These are phyloP conservation scores for Corythaixoides concolor DNA, from an alignment of 2,113 vertebrate species.

Conservation along the genomic window DNA sequence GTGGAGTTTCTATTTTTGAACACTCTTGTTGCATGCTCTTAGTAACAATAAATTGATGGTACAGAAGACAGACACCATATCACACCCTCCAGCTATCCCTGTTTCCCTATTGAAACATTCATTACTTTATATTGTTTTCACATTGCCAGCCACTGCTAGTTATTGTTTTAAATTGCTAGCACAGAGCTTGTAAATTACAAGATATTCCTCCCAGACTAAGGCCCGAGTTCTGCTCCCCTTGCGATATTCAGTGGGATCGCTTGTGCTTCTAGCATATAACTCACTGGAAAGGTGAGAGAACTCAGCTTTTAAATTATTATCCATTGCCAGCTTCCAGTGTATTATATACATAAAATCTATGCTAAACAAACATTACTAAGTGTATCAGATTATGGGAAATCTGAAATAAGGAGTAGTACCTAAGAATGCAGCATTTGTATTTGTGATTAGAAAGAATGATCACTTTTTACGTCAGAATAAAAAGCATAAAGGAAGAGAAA, in stretches of 20 bases:
- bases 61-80: constrained; percentile 50
- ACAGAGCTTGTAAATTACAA: constrained; percentile 59
- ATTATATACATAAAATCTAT: not conserved
- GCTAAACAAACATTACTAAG: constrained; percentile 1
- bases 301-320: not conserved
- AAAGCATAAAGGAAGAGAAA: not conserved
- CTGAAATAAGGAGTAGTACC: not conserved
- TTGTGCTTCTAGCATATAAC: not conserved
- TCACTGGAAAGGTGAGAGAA: not conserved
- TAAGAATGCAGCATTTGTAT: not conserved
- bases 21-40: constrained; percentile 46
- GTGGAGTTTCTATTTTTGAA: constrained; percentile 55
- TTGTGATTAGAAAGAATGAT: not conserved
- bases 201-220: constrained; percentile 45
- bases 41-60: constrained; percentile 60
- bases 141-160: constrained; percentile 58
- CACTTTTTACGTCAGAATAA: not conserved
- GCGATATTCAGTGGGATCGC: not conserved
- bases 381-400: constrained; percentile 1
- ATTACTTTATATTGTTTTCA: constrained; percentile 66
- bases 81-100: constrained; percentile 62
- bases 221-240: not conserved
- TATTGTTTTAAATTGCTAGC: constrained; percentile 66
- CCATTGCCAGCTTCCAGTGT: not conserved
- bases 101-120: constrained; percentile 66